Percentiles rank a stretch among this genome's conserved stretches.
phyloP scores from a whole-genome alignment of 1,140 invertebrate genomes.

The Lasioglossum albipes region DNA sequence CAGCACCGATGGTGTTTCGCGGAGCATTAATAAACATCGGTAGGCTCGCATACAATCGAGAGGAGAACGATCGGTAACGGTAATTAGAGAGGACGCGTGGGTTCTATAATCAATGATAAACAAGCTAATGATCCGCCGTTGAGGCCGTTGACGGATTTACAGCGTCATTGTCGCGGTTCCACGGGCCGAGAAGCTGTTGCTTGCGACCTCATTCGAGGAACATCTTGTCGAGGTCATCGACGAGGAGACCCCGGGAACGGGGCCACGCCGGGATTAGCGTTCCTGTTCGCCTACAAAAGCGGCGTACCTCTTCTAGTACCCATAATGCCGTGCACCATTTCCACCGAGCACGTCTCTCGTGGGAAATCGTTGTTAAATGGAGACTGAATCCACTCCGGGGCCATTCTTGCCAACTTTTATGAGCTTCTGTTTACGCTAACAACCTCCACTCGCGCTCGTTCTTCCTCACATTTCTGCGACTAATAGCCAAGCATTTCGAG shows the following conservation, averaged over 20 bases:
- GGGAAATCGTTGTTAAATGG: slow-evolving; percentile 48
- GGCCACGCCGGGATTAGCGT: slow-evolving; percentile 70
- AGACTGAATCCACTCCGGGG: slow-evolving; percentile 13
- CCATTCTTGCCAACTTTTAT: slow-evolving; percentile 15
- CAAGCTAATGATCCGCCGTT: slow-evolving; percentile 40
- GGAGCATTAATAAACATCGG: too few relatives aligned
- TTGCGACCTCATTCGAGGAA: slow-evolving; percentile 40
- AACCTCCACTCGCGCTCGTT: slow-evolving; percentile 28
- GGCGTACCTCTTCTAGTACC: slow-evolving; percentile 63
- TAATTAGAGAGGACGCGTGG: slow-evolving; percentile 38
- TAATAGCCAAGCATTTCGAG: slow-evolving; percentile 1
- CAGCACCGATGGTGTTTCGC: too few relatives aligned
- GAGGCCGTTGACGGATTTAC: slow-evolving; percentile 59
- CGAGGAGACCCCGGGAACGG: slow-evolving; percentile 56
- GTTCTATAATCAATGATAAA: slow-evolving; percentile 32
- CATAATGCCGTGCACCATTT: slow-evolving; percentile 31
- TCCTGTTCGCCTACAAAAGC: slow-evolving; percentile 65
- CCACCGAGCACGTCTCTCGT: slow-evolving; percentile 27
- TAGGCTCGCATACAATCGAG: not conserved
- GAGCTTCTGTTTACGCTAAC: slow-evolving; percentile 24
- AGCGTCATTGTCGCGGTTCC: slow-evolving; percentile 55
- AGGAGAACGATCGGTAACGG: not conserved
- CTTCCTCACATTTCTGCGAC: slow-evolving; percentile 28
- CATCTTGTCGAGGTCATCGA: slow-evolving; percentile 68
- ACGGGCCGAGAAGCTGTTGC: slow-evolving; percentile 21